Conservation (phyloP, 2,888 invertebrate species). For the Zygothrica quintamaculata region DNA sequence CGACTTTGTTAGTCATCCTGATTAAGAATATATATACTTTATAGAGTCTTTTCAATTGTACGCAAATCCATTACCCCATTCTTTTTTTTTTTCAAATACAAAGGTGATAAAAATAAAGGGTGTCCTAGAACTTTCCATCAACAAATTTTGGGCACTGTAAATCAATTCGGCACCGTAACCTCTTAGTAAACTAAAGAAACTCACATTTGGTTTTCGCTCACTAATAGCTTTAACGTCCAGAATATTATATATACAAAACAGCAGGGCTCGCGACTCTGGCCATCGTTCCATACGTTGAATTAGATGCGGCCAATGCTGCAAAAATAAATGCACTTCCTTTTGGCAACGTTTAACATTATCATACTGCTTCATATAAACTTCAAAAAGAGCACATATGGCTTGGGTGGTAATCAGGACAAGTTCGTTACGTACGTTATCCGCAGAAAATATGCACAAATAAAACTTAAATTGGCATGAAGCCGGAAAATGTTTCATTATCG, state of each 20-base stretch:
- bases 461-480: slow-evolving; percentile 33
- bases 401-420: slow-evolving; percentile 52
- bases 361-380: slow-evolving; percentile 35
- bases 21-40: too few relatives aligned
- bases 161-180: background rate
- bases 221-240: slow-evolving; percentile 42
- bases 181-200: background rate
- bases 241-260: slow-evolving; percentile 45
- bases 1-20: too few relatives aligned
- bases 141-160: background rate
- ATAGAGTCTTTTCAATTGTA: too few relatives aligned
- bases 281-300: slow-evolving; percentile 9
- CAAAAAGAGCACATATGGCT: slow-evolving; percentile 39
- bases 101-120: too few relatives aligned
- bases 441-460: slow-evolving; percentile 37
- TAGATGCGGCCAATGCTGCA: slow-evolving; percentile 48
- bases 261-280: slow-evolving; percentile 37
- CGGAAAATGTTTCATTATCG: slow-evolving; percentile 31
- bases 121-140: too few relatives aligned
- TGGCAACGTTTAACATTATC: slow-evolving; percentile 3
- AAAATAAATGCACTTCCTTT: slow-evolving; percentile 37
- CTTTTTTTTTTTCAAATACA: too few relatives aligned
- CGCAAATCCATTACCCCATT: too few relatives aligned
- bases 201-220: slow-evolving; percentile 18
- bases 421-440: slow-evolving; percentile 31